These are phyloP conservation scores for Epinotia brunnichana DNA, from an alignment of 2,888 invertebrate species.

Conservation along the genomic window DNA sequence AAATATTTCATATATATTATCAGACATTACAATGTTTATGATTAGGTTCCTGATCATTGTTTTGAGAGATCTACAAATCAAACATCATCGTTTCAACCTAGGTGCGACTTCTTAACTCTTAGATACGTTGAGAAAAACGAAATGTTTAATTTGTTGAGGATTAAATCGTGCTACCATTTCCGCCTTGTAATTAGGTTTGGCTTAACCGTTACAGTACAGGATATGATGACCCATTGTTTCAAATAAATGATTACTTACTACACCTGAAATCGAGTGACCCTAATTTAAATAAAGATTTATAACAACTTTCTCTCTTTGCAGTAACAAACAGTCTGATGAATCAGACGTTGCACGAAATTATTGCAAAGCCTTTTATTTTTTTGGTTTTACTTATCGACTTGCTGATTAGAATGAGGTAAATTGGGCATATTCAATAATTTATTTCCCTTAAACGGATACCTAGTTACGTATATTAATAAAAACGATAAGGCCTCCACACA, in stretches of 20 bases:
- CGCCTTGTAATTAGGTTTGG: slow-evolving; percentile 2
- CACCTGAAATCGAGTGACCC: neutral
- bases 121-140: neutral
- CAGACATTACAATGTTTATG: no score
- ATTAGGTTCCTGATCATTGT: no score
- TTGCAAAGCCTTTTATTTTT: neutral
- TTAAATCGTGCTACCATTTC: slow-evolving; percentile 4
- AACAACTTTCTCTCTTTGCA: slow-evolving; percentile 37
- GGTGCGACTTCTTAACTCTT: neutral
- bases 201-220: slow-evolving; percentile 22
- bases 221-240: slow-evolving; percentile 31
- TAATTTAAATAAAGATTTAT: slow-evolving; percentile 38
- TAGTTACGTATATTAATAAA: no score
- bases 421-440: no score
- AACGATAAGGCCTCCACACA: no score
- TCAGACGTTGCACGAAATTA: neutral
- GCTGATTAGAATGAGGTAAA: no score
- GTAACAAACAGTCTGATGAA: slow-evolving; percentile 2
- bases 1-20: no score
- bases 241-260: slow-evolving; percentile 14
- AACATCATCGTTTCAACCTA: no score
- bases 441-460: no score
- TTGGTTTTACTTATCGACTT: no score
- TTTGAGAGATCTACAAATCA: no score
- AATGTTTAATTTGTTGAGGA: neutral